Conservation (phyloP, 1,140 invertebrate species). For the Calliopsis andreniformis region DNA sequence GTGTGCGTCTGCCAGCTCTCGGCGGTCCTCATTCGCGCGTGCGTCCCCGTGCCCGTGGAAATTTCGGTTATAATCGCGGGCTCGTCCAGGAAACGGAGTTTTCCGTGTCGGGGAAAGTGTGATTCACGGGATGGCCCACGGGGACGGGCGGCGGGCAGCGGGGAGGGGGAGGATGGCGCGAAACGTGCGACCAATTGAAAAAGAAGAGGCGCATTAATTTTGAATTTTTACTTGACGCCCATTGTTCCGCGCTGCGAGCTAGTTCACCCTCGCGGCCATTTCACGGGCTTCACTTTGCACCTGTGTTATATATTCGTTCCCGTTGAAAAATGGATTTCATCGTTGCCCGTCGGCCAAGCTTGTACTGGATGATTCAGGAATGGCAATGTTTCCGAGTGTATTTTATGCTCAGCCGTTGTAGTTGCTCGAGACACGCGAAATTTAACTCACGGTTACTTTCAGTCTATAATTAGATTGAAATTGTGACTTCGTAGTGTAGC, state of each 20-base stretch:
- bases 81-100: neutral
- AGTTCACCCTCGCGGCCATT: slow-evolving; percentile 35
- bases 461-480: too few species aligned
- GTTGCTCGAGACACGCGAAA: neutral
- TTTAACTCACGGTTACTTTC: too few species aligned
- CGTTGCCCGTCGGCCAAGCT: slow-evolving; percentile 7
- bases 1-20: neutral
- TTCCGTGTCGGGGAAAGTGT: neutral
- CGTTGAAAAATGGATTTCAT: slow-evolving; percentile 62
- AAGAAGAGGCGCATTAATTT: slow-evolving; percentile 43
- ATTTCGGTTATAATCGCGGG: slow-evolving; percentile 20
- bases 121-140: slow-evolving; percentile 17
- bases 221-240: slow-evolving; percentile 54
- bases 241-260: slow-evolving; percentile 39
- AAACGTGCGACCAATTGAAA: slow-evolving; percentile 37
- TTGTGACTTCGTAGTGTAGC: too few species aligned
- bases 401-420: neutral
- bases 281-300: slow-evolving; percentile 50
- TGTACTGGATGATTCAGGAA: neutral
- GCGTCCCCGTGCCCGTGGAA: neutral
- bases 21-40: neutral
- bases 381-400: neutral
- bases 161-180: neutral
- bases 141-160: neutral
- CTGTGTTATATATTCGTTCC: slow-evolving; percentile 47